Evolutionary conservation across 92 coral and sea anemone species (phyloP), one percentile per base, ranked within the genome.

Genomic region (Virgularia gustaviana): DNA sequence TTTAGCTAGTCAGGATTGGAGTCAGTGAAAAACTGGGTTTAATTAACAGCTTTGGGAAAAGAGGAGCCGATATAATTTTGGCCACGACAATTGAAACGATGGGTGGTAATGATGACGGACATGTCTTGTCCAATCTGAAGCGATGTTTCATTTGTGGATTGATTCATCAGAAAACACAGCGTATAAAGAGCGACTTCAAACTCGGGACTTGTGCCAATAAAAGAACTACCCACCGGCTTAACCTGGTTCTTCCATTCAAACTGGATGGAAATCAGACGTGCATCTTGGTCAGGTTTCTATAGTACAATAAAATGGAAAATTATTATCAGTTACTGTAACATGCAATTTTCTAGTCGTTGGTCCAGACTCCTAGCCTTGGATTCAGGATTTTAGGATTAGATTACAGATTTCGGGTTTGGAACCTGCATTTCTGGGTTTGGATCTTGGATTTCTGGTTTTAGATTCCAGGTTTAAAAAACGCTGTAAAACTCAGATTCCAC

Each of bases 181-280:
- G 99, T 94, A 53, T 94, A 94, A 58, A 94, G 60, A 0, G 96
- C 99, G 36, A 94, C 32, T 67, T 94, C 99, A 61, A 94, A 94
- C 82, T 94, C 99, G 1, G 99, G 99, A 64, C 99, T 94, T 16
- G 99, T 94, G 44, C 99, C 99, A 13, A 94, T 94, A 65, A 94
- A 94, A 2, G 90, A 81, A 70, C 99, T 94, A 8, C 99, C 99
- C n/a, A 90, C 67, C 5, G 99, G 96, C 45, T 94, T 94, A 39
- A 82, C 85, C 0, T 89, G 90, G 44, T 81, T 77, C 41, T 85
- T 94, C 99, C 99, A 94, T 65, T 82, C 80, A 22, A 94, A 94
- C 71, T 94, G 91, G 52, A 94, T 88, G 37, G 99, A 87, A 39
- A 94, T 36, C 5, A 94, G 65, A 67, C 89, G 99, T 37, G 91